phyloP scores from a whole-genome alignment of 2,888 invertebrate species.

The Caenorhabditis sp. region DNA sequence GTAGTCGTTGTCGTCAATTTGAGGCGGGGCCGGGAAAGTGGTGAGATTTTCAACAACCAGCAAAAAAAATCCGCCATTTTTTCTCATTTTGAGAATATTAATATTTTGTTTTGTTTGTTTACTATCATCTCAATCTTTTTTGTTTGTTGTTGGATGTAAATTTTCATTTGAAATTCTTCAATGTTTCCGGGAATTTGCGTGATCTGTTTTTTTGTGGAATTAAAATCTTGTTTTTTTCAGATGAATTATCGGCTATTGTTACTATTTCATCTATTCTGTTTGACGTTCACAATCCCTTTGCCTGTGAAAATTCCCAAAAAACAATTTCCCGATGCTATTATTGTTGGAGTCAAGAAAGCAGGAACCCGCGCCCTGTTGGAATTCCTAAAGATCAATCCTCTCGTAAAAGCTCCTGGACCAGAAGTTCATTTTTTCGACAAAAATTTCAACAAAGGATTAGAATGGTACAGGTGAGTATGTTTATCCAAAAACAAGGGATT shows the following conservation, averaged over 20 bases:
- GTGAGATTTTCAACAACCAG: too few relatives aligned
- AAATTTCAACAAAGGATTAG: conserved; percentile 88
- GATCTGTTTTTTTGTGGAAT: conserved; percentile 10
- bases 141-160: background rate
- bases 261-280: conserved; percentile 7
- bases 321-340: conserved; percentile 83
- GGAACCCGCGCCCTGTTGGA: conserved; percentile 85
- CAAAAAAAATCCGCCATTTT: background rate
- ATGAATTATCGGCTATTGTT: conserved; percentile 31
- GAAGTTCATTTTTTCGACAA: conserved; percentile 98
- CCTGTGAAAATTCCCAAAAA: conserved; percentile 16
- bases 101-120: background rate
- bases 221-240: conserved; percentile 15
- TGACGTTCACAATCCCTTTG: background rate
- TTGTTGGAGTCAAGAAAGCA: conserved; percentile 93
- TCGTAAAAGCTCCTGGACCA: conserved; percentile 85
- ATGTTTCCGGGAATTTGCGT: conserved; percentile 38
- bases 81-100: background rate
- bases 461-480: conserved; percentile 81
- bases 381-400: conserved; percentile 88
- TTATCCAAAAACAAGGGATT: background rate
- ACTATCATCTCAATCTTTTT: background rate
- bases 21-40: background rate
- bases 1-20: background rate
- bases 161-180: conserved; percentile 10